A percentile compares a stretch with the other conserved stretches of the same genome.
Conservation (phyloP, 2,113 vertebrate genomes). For the Anoura caudifer region DNA sequence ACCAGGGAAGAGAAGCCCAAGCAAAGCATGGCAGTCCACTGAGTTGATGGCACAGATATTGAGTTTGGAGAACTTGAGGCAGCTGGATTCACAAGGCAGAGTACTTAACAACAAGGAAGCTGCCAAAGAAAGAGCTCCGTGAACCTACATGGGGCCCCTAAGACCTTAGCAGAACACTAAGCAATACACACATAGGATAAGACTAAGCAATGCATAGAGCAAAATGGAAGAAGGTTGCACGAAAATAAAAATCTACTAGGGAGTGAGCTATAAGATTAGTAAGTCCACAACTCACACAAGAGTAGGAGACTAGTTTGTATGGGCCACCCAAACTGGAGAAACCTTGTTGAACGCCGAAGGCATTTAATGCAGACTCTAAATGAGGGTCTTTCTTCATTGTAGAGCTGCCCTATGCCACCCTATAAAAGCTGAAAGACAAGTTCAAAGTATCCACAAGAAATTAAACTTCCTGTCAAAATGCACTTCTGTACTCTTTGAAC, state of each 20-base stretch:
- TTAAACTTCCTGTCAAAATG: not conserved
- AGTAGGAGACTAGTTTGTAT: not conserved
- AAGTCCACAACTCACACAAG: not conserved
- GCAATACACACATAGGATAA: not conserved
- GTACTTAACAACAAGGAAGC: not conserved
- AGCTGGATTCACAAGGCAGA: not conserved
- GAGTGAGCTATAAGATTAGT: not conserved
- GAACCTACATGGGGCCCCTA: not conserved
- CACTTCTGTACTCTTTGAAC: not conserved
- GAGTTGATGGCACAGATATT: not conserved
- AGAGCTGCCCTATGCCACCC: not conserved
- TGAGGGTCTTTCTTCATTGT: not conserved
- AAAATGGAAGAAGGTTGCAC: not conserved
- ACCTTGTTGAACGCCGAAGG: not conserved
- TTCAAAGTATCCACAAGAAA: not conserved
- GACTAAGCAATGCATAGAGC: not conserved
- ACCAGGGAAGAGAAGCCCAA: not conserved
- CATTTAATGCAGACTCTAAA: not conserved
- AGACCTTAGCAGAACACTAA: not conserved
- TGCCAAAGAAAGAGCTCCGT: not conserved
- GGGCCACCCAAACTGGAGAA: not conserved
- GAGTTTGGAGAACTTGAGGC: not conserved
- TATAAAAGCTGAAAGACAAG: not conserved
- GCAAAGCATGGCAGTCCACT: not conserved
- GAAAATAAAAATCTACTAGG: not conserved